A percentile compares a stretch with the other conserved stretches of the same genome.
phyloP scores from a whole-genome alignment of 2,888 invertebrate genomes.

The Melieria omissa region DNA sequence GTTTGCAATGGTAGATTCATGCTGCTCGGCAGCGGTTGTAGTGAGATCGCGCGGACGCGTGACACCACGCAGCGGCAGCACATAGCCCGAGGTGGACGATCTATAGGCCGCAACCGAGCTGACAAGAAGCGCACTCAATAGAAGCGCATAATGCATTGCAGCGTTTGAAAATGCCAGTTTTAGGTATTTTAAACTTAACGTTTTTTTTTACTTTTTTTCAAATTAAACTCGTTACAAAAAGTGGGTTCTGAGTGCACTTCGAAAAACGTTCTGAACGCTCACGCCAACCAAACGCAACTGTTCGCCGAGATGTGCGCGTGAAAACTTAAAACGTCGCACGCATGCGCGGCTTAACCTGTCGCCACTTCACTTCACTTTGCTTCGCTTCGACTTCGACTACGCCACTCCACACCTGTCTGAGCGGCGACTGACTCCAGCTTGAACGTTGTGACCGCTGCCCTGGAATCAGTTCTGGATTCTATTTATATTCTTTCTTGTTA shows the following conservation, averaged over 20 bases:
- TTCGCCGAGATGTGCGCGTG: conserved; percentile 8
- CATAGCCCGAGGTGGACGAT: conserved; percentile 17
- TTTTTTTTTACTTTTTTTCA: not conserved
- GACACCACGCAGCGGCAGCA: conserved; percentile 13
- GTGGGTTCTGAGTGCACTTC: no score
- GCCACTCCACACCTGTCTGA: no score
- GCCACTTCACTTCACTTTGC: not conserved
- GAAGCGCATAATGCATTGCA: conserved; percentile 20
- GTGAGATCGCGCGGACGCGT: not conserved
- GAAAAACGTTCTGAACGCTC: conserved; percentile 52
- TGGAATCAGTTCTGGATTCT: no score
- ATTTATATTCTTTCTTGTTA: no score
- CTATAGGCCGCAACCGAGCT: conserved; percentile 17
- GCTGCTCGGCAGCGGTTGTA: no score
- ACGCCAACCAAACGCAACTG: conserved; percentile 56
- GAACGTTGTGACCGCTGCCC: no score
- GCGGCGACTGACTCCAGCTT: no score
- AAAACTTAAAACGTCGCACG: not conserved
- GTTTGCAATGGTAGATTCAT: not conserved
- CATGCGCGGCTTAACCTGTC: not conserved
- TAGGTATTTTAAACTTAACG: not conserved
- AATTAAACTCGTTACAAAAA: not conserved
- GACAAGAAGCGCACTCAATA: conserved; percentile 17
- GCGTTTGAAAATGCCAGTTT: not conserved
- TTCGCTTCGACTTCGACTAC: no score